A percentile compares a stretch with the other conserved stretches of the same genome.
phyloP scores from a whole-genome alignment of 2,888 invertebrate genomes.

The Erebia ligea region DNA sequence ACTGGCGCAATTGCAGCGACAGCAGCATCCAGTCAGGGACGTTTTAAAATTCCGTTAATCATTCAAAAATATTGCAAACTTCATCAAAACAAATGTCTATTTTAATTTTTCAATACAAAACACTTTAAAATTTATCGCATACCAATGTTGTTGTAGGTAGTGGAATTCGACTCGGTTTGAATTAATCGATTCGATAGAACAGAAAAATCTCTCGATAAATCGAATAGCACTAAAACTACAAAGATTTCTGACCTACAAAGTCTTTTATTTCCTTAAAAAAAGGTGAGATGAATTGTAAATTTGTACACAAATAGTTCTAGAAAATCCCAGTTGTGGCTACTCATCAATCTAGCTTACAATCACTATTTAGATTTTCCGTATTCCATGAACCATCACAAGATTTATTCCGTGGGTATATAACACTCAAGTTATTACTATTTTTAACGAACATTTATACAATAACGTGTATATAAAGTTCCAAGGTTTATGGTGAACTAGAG shows the following conservation, averaged over 20 bases:
- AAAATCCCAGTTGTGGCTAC: neutral
- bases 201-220: neutral
- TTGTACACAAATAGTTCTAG: neutral
- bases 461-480: slow-evolving; percentile 8
- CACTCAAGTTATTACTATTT: neutral
- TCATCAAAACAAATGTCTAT: neutral
- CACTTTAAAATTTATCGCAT: neutral
- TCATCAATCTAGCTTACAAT: neutral
- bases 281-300: neutral
- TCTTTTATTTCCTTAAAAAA: neutral
- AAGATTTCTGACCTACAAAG: neutral
- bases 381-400: neutral
- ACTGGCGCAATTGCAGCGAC: neutral
- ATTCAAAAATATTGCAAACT: neutral
- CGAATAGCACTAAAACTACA: neutral
- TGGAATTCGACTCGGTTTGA: neutral
- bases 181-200: neutral
- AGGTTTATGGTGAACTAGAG: neutral
- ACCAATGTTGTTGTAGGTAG: neutral
- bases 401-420: neutral
- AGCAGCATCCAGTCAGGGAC: too few species aligned
- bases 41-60: neutral
- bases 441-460: neutral
- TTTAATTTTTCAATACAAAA: neutral
- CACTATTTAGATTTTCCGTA: neutral